These are phyloP conservation scores for Tholera decimalis DNA, from an alignment of 2,888 invertebrate species.

Conservation along the genomic window DNA sequence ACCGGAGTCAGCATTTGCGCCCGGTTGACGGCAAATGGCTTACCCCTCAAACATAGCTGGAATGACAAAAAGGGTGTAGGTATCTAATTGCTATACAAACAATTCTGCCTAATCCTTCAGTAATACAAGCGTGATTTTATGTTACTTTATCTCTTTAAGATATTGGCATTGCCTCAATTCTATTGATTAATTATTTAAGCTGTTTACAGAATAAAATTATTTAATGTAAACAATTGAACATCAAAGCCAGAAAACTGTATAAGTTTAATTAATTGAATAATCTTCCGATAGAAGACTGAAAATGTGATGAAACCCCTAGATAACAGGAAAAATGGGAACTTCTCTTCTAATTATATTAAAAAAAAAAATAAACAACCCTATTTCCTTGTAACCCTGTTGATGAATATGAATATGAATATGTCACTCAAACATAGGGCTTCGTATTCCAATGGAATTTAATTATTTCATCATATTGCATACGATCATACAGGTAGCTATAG, in stretches of 20 bases:
- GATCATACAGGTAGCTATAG: not conserved
- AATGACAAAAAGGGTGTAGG: no score
- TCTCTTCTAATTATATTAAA: not conserved
- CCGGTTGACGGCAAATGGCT: no score
- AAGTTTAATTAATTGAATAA: no score
- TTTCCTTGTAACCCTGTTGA: not conserved
- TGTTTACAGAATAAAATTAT: no score
- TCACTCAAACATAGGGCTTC: constrained; percentile 4
- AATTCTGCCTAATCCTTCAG: no score
- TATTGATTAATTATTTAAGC: not conserved
- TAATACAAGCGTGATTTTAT: no score
- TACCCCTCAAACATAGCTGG: no score
- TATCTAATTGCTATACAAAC: no score
- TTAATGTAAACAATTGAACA: not conserved
- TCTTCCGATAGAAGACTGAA: not conserved
- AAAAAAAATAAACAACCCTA: not conserved
- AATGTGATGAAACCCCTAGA: not conserved
- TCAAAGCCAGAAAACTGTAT: not conserved
- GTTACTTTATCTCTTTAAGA: no score
- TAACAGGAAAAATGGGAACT: not conserved
- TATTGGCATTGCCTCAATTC: not conserved
- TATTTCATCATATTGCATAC: constrained; percentile 22
- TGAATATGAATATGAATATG: no score
- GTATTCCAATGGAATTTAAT: constrained; percentile 35
- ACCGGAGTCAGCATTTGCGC: no score